Evolutionary conservation across 2,113 vertebrate species (phyloP).

Genomic region (Microcebus tavaratra): DNA sequence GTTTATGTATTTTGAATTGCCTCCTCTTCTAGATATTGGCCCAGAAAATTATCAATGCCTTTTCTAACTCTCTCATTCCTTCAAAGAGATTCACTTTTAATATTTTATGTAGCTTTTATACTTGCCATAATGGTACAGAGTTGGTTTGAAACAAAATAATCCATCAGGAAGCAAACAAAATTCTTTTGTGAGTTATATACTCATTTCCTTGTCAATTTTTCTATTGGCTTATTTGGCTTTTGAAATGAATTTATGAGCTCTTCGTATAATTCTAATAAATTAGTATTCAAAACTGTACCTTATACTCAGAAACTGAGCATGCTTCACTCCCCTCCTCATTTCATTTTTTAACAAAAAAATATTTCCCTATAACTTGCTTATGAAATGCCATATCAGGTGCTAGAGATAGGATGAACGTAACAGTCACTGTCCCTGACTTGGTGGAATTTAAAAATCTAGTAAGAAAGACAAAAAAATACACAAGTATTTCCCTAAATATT

Average conservation of each 20-base stretch:
- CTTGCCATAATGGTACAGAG: not conserved
- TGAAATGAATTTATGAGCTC: not conserved
- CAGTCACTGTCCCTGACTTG: not conserved
- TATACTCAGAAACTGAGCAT: not conserved
- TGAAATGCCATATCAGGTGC: not conserved
- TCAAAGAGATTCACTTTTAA: not conserved
- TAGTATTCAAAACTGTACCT: not conserved
- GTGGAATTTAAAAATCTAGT: not conserved
- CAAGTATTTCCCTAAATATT: too few relatives aligned
- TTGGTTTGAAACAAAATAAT: not conserved
- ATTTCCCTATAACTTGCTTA: not conserved
- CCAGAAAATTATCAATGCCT: not conserved
- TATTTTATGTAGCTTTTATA: not conserved
- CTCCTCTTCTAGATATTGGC: not conserved
- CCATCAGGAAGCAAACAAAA: not conserved
- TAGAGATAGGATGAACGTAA: not conserved
- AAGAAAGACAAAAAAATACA: too few relatives aligned
- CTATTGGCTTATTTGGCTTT: not conserved
- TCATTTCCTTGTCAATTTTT: not conserved
- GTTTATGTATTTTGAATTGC: not conserved
- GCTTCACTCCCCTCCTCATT: not conserved
- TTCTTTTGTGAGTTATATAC: not conserved
- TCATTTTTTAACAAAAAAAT: not conserved
- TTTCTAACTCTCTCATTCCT: not conserved
- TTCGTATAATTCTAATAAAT: not conserved